Conservation (phyloP, 2,113 vertebrate genomes). For the Gymnogyps californianus region DNA sequence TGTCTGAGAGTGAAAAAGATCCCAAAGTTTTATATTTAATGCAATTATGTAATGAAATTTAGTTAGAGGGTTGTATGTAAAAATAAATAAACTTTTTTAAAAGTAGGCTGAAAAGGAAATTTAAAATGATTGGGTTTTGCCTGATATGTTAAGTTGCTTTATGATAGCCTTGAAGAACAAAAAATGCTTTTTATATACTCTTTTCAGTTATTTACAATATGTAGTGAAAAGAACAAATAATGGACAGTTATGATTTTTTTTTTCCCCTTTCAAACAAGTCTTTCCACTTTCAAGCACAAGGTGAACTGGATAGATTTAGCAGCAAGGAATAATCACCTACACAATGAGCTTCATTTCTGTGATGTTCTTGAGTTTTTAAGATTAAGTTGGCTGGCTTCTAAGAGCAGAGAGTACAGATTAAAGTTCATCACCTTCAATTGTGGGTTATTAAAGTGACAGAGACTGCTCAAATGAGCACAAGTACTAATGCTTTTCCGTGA, state of each 20-base stretch:
- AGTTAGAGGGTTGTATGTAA: background rate
- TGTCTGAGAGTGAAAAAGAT: background rate
- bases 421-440: background rate
- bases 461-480: background rate
- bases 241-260: background rate
- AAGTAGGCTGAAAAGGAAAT: background rate
- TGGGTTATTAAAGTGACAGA: background rate
- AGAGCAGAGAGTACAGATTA: background rate
- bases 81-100: background rate
- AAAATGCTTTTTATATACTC: background rate
- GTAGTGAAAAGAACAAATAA: background rate
- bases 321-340: background rate
- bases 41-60: background rate
- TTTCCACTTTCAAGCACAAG: background rate
- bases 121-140: background rate
- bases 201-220: background rate
- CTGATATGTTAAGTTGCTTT: background rate
- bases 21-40: background rate
- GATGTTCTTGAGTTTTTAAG: background rate
- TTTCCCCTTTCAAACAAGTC: background rate
- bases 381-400: background rate
- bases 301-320: background rate
- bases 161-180: background rate
- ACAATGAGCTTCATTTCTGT: background rate
- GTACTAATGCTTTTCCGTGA: background rate